Conservation (phyloP, 2,888 invertebrate genomes). For the Ceraclea dissimilis region DNA sequence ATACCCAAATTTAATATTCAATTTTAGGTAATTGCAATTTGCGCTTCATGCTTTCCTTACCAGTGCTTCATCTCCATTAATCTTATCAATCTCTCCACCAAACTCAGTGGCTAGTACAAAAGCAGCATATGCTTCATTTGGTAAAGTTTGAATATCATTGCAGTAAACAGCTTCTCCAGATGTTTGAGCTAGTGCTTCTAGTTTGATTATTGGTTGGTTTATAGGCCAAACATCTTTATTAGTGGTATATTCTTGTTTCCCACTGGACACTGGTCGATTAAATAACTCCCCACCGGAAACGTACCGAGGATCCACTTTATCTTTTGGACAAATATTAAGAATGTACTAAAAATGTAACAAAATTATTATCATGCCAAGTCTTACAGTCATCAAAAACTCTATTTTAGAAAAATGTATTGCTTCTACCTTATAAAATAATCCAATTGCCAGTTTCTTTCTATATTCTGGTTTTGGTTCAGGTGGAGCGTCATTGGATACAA, state of each 20-base stretch:
- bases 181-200: constrained; percentile 54
- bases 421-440: constrained; percentile 80
- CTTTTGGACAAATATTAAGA: constrained; percentile 42
- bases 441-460: constrained; percentile 61
- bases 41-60: constrained; percentile 34
- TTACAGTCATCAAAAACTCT: no score
- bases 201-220: constrained; percentile 59
- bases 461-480: constrained; percentile 64
- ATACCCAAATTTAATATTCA: no score
- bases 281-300: constrained; percentile 47
- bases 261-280: constrained; percentile 52
- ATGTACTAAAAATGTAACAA: constrained; percentile 49
- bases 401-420: no score
- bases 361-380: no score
- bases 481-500: constrained; percentile 55
- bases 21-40: no score
- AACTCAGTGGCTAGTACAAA: constrained; percentile 51
- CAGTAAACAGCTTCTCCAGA: constrained; percentile 62
- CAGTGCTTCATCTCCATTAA: constrained; percentile 46
- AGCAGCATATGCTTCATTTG: constrained; percentile 58
- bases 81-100: constrained; percentile 47
- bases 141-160: constrained; percentile 50
- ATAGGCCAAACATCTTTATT: constrained; percentile 57
- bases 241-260: constrained; percentile 54
- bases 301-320: constrained; percentile 42